Base-by-base conservation (phyloP, 2,797 vertebrate genomes). In the Acestrorhynchus altus region DNA sequence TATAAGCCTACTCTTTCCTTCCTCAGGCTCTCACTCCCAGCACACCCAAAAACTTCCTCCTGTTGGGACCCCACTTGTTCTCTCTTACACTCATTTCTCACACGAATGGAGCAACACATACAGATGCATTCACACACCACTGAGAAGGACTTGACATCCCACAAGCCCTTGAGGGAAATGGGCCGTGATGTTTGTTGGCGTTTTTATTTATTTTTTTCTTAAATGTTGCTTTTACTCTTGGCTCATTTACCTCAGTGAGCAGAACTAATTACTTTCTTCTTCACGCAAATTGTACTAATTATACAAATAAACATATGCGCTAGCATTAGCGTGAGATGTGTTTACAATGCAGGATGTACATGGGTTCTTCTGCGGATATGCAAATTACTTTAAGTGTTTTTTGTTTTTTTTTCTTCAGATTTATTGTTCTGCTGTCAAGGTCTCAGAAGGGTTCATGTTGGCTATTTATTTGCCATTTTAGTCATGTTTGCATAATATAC, bases 1-100 rank as follows among this genome's bases (percentile, higher is more conserved):
- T n/a, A n/a, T n/a, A n/a, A 15, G 16, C 2, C 12, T 39, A 10
- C 31, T 42, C 20, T 9, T 8, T 65, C 12, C 12, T 8, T 44
- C 59, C 74, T 86, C 83, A 68, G 81, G 88, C 81, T 28, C 4
- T 72, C 40, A 49, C 59, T 71, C 76, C 84, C 83, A 87, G 56
- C 73, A 74, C 83, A 79, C 54, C 42, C 81, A 83, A 73, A 76
- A 76, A 76, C 79, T 72, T 54, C 51, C 74, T 18, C 60, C 44
- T 76, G 72, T 67, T 65, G 28, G 56, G 40, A 24, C 22, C 31
- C 61, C 49, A 42, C 63, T 26, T 18, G 59, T n/a, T 26, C 66
- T 28, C 10, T 76, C n/a, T 35, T 60, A 2, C 28, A 16, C 28
- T 1, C 56, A 60, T 35, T 35, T 60, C 28, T 60, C 28, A 18